These are phyloP conservation scores for Eurosta solidaginis DNA, from an alignment of 1,140 invertebrate genomes.

Conservation along the genomic window DNA sequence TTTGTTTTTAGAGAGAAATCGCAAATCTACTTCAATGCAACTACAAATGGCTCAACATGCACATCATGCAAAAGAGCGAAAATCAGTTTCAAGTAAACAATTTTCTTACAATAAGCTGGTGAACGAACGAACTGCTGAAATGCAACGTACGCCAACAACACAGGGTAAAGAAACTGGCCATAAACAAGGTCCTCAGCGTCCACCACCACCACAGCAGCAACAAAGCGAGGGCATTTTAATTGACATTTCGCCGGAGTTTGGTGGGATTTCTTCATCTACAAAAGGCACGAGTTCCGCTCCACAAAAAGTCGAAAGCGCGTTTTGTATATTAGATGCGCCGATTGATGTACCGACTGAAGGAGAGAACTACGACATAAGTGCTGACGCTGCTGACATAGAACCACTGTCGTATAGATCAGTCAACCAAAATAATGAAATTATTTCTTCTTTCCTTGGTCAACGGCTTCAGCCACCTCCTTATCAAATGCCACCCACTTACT, in stretches of 20 bases:
- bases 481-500: conserved; percentile 62
- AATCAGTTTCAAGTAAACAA: conserved; percentile 67
- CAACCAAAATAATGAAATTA: not conserved
- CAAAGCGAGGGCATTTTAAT: conserved; percentile 65
- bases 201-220: conserved; percentile 61
- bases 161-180: conserved; percentile 25
- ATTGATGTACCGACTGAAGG: conserved; percentile 69
- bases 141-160: conserved; percentile 40
- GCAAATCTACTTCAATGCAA: conserved; percentile 61
- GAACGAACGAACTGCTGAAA: conserved; percentile 64
- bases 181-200: conserved; percentile 60
- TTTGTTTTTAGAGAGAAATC: conserved; percentile 41
- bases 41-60: conserved; percentile 32
- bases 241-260: conserved; percentile 67
- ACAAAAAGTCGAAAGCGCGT: conserved; percentile 48
- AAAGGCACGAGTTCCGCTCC: conserved; percentile 45
- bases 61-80: conserved; percentile 59
- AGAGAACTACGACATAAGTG: conserved; percentile 28
- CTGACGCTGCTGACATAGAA: conserved; percentile 27
- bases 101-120: conserved; percentile 78
- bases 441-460: conserved; percentile 28
- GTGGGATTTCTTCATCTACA: not conserved
- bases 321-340: conserved; percentile 77
- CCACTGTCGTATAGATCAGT: conserved; percentile 44
- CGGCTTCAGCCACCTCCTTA: conserved; percentile 61